Percentiles rank a stretch among this genome's conserved stretches.
phyloP scores from a whole-genome alignment of 2,113 vertebrate species.

The Microtus oregoni region DNA sequence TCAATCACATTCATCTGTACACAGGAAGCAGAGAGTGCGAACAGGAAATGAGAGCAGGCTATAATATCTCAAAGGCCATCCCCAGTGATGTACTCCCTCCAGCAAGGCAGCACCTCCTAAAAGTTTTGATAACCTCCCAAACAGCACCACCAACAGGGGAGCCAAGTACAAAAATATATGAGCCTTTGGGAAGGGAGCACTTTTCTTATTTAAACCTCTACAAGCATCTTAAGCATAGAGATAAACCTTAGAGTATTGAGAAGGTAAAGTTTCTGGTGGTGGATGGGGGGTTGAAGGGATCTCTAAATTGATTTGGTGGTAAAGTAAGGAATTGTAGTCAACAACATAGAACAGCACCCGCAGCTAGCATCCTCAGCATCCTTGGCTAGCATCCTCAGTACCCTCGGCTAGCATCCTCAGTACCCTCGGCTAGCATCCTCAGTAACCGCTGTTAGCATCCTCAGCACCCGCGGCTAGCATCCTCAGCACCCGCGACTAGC shows the following conservation, averaged over 20 bases:
- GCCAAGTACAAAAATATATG: neutral
- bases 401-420: neutral
- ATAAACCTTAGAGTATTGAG: neutral
- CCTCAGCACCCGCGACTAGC: too few species aligned
- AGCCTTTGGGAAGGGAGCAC: neutral
- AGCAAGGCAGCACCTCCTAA: neutral
- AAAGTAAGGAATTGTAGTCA: neutral
- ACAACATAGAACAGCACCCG: too few species aligned
- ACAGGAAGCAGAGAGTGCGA: neutral
- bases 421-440: accelerated
- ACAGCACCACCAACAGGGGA: neutral
- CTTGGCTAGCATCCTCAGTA: neutral
- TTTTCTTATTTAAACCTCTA: neutral
- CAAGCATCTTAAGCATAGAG: neutral
- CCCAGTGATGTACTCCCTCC: neutral
- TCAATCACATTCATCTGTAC: neutral
- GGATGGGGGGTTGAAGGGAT: neutral
- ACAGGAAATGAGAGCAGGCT: neutral
- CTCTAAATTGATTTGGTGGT: neutral
- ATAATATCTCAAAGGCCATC: neutral
- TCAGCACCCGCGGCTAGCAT: too few species aligned
- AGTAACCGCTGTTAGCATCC: too few species aligned
- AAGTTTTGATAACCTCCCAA: too few species aligned
- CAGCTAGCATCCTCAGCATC: too few species aligned
- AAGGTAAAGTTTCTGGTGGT: neutral